A percentile compares a stretch with the other conserved stretches of the same genome.
Conservation (phyloP, 2,888 invertebrate species). For the Heliconius ismenius region DNA sequence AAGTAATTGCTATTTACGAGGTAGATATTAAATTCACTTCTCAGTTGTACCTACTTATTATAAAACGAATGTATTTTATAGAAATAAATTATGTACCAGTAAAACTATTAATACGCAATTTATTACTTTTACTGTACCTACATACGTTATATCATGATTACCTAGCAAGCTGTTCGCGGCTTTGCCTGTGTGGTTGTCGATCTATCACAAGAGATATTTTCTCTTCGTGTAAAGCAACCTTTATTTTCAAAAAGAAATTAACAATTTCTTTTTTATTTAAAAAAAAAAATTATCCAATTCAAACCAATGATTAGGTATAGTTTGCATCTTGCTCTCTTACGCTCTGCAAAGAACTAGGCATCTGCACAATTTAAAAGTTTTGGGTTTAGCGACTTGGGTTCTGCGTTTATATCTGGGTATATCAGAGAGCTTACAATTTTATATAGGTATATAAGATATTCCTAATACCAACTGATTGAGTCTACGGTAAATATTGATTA, state of each 20-base stretch:
- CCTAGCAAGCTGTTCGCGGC: background rate
- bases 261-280: too few relatives aligned
- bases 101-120: slow-evolving; percentile 3
- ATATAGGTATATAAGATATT: too few relatives aligned
- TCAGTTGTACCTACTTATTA: slow-evolving; percentile 5
- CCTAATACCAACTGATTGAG: background rate
- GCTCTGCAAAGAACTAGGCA: background rate
- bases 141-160: background rate
- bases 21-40: background rate
- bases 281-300: too few relatives aligned
- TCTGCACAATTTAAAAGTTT: background rate
- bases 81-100: slow-evolving; percentile 10
- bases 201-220: background rate
- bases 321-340: too few relatives aligned
- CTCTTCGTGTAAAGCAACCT: background rate
- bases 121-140: background rate
- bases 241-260: background rate
- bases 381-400: background rate
- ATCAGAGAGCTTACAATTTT: too few relatives aligned
- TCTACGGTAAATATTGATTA: background rate
- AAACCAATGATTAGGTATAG: too few relatives aligned
- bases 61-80: slow-evolving; percentile 9
- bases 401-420: too few relatives aligned
- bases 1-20: background rate
- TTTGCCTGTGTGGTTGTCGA: background rate